Percentiles rank a stretch among this genome's conserved stretches.
Evolutionary conservation across 2,888 invertebrate genomes (phyloP).

Genomic region (Stomorhina lunata): DNA sequence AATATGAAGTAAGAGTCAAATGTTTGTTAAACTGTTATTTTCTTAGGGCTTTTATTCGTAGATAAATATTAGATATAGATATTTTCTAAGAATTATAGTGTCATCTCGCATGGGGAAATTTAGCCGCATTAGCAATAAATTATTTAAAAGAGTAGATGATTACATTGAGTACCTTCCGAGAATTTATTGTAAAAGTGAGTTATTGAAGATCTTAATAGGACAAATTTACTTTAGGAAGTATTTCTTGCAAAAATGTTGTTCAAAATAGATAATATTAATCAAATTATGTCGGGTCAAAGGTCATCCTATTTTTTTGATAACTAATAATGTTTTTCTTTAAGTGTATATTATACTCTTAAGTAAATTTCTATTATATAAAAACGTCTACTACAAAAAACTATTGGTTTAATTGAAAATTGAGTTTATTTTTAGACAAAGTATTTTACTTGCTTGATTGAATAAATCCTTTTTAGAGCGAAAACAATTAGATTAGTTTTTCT

Average conservation of each 20-base stretch:
- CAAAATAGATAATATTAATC: too few species aligned
- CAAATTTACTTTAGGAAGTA: too few species aligned
- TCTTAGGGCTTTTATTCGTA: conserved; percentile 38
- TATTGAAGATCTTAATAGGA: background rate
- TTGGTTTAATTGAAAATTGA: conserved; percentile 54
- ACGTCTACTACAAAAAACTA: too few species aligned
- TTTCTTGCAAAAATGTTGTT: too few species aligned
- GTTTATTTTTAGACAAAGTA: conserved; percentile 58
- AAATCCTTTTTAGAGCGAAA: conserved; percentile 63
- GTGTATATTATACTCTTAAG: conserved; percentile 12
- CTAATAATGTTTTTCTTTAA: background rate
- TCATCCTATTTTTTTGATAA: background rate
- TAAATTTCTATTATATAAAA: conserved; percentile 38
- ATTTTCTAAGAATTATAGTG: background rate
- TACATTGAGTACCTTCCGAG: conserved; percentile 35
- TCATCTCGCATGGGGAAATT: conserved; percentile 41
- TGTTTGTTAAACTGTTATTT: conserved; percentile 44
- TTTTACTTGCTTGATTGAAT: conserved; percentile 59
- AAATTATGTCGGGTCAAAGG: too few species aligned
- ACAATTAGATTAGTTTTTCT: conserved; percentile 56
- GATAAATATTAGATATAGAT: conserved; percentile 1
- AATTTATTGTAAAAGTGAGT: conserved; percentile 15
- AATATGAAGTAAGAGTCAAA: conserved; percentile 29
- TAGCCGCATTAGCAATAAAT: conserved; percentile 60
- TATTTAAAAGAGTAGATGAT: conserved; percentile 59